phyloP scores from a whole-genome alignment of 2,113 vertebrate genomes.

The Lanius ludovicianus region DNA sequence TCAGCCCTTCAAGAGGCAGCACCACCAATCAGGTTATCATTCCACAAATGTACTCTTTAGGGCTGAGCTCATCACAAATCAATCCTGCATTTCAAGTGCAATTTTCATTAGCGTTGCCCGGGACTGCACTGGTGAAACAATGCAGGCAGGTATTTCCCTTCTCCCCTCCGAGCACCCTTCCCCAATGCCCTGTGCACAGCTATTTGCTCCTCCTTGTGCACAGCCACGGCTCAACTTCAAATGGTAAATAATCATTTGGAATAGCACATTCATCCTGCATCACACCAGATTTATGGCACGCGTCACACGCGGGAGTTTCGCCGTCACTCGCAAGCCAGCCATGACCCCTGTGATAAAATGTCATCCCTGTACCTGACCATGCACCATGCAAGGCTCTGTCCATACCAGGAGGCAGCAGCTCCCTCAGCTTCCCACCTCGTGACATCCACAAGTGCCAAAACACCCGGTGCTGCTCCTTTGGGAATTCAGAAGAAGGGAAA shows the following conservation, averaged over 20 bases:
- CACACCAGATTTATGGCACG: background rate
- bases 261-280: background rate
- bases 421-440: background rate
- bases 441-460: background rate
- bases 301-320: background rate
- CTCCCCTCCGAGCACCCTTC: background rate
- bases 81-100: conserved; percentile 43
- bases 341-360: background rate
- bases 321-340: background rate
- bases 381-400: background rate
- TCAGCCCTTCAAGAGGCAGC: conserved; percentile 52
- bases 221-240: background rate
- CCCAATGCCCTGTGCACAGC: background rate
- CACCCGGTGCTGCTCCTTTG: fast-evolving
- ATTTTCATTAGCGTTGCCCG: conserved; percentile 36
- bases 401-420: background rate
- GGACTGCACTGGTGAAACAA: background rate
- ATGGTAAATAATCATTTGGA: background rate
- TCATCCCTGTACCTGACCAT: background rate
- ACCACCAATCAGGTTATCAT: conserved; percentile 33
- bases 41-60: conserved; percentile 43
- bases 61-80: conserved; percentile 33
- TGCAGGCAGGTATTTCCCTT: background rate
- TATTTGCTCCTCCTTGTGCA: background rate
- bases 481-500: background rate